Percentiles rank a stretch among this genome's conserved stretches.
Evolutionary conservation across 1,140 invertebrate species (phyloP).

Genomic region (Heliothis subflexa): DNA sequence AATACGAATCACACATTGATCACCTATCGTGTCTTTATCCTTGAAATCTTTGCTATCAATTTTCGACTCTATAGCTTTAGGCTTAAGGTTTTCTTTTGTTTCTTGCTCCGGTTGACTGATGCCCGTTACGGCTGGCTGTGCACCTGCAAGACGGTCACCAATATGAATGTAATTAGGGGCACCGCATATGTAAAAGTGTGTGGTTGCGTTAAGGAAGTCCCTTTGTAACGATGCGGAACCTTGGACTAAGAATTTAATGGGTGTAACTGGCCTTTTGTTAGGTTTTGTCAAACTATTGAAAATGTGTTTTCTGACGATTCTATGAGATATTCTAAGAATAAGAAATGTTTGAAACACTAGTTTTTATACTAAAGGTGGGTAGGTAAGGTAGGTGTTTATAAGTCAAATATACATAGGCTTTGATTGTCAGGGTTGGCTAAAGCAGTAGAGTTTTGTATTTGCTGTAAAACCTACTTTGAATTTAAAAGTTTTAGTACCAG

Average conservation of each 20-base stretch:
- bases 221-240: constrained; percentile 55
- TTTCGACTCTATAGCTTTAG: constrained; percentile 35
- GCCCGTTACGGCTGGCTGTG: constrained; percentile 68
- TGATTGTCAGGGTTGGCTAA: no score
- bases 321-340: not conserved
- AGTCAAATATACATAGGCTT: no score
- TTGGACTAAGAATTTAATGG: constrained; percentile 49
- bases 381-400: no score
- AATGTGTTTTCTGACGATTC: not conserved
- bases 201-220: constrained; percentile 71
- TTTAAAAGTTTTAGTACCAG: no score
- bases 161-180: constrained; percentile 81
- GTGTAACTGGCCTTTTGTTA: constrained; percentile 34
- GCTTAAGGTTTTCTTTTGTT: constrained; percentile 52
- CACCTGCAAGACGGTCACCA: constrained; percentile 78
- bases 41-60: constrained; percentile 41
- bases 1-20: constrained; percentile 68
- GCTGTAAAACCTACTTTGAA: no score
- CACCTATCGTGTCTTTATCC: constrained; percentile 53
- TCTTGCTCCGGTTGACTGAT: constrained; percentile 67
- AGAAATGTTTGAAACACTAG: no score
- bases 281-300: constrained; percentile 6
- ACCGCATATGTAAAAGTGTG: constrained; percentile 70
- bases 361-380: no score
- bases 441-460: no score